Conservation (phyloP, 2,113 vertebrate genomes). For the Anthoscopus minutus region DNA sequence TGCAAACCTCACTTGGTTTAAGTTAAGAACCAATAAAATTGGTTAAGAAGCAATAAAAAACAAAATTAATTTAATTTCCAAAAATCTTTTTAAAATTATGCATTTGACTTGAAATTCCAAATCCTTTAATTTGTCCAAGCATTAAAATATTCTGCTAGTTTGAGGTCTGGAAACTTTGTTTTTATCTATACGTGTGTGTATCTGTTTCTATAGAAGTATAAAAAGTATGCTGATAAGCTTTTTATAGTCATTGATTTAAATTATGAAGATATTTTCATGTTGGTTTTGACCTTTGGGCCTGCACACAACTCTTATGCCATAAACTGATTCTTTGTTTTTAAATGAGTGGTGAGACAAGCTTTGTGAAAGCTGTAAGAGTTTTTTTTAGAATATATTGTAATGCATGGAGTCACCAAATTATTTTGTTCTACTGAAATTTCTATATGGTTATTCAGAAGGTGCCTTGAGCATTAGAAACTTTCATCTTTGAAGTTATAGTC, state of each 20-base stretch:
- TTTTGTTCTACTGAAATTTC: not conserved
- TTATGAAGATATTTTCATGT: not conserved
- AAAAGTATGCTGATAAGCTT: not conserved
- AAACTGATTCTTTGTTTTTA: not conserved
- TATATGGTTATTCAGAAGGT: not conserved
- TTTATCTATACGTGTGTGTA: not conserved
- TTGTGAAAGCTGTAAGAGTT: not conserved
- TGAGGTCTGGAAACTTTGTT: not conserved
- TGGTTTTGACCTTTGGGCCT: not conserved
- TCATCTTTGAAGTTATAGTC: not conserved
- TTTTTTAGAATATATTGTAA: not conserved
- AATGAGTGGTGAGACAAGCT: not conserved
- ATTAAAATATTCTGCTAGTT: not conserved
- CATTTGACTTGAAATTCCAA: not conserved
- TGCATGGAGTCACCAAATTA: not conserved
- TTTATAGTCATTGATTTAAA: not conserved
- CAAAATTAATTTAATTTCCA: not conserved
- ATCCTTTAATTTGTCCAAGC: not conserved
- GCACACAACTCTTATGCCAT: not conserved
- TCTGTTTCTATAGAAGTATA: not conserved
- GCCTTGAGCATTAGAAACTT: not conserved
- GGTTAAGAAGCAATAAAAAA: not conserved
- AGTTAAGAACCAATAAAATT: no score
- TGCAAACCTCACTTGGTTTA: not conserved
- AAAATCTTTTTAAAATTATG: not conserved